phyloP scores from a whole-genome alignment of 2,797 vertebrate species.

The Enteromius mattozi region DNA sequence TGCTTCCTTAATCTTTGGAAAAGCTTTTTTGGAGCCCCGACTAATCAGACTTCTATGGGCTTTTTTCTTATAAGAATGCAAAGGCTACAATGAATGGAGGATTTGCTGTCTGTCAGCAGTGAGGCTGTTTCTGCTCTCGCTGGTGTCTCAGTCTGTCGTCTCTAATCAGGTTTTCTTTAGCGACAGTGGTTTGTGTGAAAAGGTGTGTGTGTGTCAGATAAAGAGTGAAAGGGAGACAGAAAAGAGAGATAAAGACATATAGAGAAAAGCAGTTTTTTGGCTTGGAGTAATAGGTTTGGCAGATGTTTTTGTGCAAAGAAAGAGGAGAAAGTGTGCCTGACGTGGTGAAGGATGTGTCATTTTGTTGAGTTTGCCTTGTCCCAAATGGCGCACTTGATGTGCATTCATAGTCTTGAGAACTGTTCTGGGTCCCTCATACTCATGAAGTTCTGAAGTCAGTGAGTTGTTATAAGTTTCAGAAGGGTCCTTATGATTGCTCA shows the following conservation, averaged over 20 bases:
- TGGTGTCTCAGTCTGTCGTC: conserved; percentile 5
- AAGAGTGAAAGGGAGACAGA: not conserved
- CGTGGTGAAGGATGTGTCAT: not conserved
- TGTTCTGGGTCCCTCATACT: too few relatives aligned
- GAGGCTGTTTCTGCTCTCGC: conserved; percentile 6
- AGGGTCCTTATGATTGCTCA: not conserved
- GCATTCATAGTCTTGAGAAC: not conserved
- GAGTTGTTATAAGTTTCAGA: not conserved
- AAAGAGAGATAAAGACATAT: conserved; percentile 51
- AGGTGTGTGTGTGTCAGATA: not conserved
- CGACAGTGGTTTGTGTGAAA: conserved; percentile 10
- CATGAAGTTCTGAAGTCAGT: not conserved
- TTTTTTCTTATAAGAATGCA: not conserved
- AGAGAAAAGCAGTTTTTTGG: not conserved
- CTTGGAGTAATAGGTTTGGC: not conserved
- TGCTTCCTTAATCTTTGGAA: not conserved
- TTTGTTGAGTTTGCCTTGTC: not conserved
- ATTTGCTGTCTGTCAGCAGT: conserved; percentile 16
- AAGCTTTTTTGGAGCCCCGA: not conserved
- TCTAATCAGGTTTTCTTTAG: conserved; percentile 58
- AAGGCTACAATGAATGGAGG: not conserved
- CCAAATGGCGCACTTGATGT: not conserved
- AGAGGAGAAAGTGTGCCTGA: not conserved
- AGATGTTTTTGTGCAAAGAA: not conserved
- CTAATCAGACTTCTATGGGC: not conserved